These are phyloP conservation scores for Siderastrea radians DNA, from an alignment of 92 coral and sea anemone species.

Conservation along the genomic window DNA sequence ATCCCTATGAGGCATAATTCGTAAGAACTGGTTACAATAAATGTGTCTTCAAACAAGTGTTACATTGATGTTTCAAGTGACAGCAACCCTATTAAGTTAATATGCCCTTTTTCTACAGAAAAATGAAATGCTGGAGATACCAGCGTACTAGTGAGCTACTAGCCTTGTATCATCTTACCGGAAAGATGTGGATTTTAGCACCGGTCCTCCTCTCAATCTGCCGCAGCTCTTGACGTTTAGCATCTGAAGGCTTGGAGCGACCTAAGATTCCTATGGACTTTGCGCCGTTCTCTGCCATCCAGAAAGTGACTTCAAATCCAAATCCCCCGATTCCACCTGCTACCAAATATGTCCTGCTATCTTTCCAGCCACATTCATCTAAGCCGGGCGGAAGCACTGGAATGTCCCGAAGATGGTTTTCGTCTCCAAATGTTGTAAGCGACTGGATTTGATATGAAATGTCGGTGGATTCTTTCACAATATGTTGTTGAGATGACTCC, in stretches of 20 bases:
- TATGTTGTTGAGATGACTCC: neutral
- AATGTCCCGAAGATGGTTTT: neutral
- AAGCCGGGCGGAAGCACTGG: conserved; percentile 55
- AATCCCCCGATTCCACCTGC: conserved; percentile 84
- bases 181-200: conserved; percentile 53
- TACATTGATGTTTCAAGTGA: no score
- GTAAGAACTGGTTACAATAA: no score
- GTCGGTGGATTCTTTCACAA: neutral
- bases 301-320: conserved; percentile 86
- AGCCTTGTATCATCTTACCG: conserved; percentile 43
- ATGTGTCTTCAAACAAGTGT: no score
- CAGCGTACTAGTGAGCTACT: no score
- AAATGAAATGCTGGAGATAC: no score
- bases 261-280: conserved; percentile 70
- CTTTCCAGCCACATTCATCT: conserved; percentile 66
- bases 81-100: no score
- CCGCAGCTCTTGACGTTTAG: conserved; percentile 59
- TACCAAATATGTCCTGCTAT: conserved; percentile 75
- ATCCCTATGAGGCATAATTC: no score
- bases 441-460: conserved; percentile 11
- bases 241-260: conserved; percentile 75
- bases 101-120: no score
- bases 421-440: neutral
- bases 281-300: conserved; percentile 88
- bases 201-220: conserved; percentile 68